Evolutionary conservation across 2,113 vertebrate species (phyloP).

Genomic region (Epinephelus cyanopodus): DNA sequence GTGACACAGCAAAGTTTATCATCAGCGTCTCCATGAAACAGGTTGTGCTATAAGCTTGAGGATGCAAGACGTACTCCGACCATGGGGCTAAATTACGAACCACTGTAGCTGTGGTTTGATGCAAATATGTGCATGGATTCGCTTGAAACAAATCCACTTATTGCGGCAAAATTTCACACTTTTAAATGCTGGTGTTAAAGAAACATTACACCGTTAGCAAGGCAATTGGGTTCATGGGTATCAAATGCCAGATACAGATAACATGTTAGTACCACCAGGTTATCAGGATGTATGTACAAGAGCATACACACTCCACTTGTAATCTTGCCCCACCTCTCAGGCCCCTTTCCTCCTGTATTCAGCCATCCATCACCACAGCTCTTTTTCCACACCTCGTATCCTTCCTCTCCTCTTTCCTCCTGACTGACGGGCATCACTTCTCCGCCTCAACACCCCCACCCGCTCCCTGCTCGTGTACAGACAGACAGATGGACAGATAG

Average conservation of each 20-base stretch:
- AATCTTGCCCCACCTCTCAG: not conserved
- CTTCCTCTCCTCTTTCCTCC: constrained; percentile 9
- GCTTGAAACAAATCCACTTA: too few species aligned
- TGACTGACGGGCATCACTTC: constrained; percentile 32
- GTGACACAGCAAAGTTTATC: too few species aligned
- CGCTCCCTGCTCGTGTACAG: constrained; percentile 8
- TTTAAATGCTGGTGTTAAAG: too few species aligned
- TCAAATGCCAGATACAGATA: not conserved
- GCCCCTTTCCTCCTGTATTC: not conserved
- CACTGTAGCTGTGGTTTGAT: too few species aligned
- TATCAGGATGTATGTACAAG: not conserved
- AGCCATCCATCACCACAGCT: constrained; percentile 13
- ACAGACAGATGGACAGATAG: constrained; percentile 40
- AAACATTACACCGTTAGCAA: too few species aligned
- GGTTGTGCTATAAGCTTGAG: too few species aligned
- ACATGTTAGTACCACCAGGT: not conserved
- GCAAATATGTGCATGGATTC: too few species aligned
- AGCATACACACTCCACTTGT: constrained; percentile 11
- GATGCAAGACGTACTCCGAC: too few species aligned
- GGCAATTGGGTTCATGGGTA: not conserved
- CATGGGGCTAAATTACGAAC: too few species aligned
- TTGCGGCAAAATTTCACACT: too few species aligned
- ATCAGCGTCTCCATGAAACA: too few species aligned
- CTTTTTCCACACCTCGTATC: constrained; percentile 6
- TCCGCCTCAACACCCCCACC: not conserved